These are phyloP conservation scores for Aradophagus sp. DNA, from an alignment of 1,140 invertebrate species.

Conservation along the genomic window DNA sequence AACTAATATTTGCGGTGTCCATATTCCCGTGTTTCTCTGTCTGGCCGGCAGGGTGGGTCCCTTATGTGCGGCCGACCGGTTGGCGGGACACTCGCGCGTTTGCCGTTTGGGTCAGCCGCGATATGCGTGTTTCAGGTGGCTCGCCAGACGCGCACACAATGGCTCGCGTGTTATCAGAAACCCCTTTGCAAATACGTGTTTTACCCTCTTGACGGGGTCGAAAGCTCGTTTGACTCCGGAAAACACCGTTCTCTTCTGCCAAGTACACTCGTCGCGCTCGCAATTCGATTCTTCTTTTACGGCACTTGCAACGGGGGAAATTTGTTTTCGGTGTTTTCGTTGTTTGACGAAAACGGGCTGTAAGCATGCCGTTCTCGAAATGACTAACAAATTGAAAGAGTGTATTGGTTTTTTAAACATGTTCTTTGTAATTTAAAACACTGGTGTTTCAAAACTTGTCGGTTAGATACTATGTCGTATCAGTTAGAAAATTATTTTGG, in stretches of 20 bases:
- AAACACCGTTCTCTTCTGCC: conserved; percentile 51
- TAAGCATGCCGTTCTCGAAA: no score
- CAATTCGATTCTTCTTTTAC: conserved; percentile 29
- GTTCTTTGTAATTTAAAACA: no score
- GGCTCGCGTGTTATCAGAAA: conserved; percentile 59
- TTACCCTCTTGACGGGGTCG: conserved; percentile 46
- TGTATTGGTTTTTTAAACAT: no score
- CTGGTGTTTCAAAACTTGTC: no score
- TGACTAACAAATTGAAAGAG: no score
- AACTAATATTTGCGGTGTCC: conserved; percentile 74
- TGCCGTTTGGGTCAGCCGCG: conserved; percentile 25
- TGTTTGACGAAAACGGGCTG: no score
- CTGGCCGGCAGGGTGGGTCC: conserved; percentile 37
- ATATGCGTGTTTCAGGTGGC: conserved; percentile 51
- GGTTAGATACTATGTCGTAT: no score
- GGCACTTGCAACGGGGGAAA: conserved; percentile 4
- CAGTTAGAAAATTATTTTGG: no score
- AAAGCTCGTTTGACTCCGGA: conserved; percentile 54
- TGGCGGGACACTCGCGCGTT: conserved; percentile 36
- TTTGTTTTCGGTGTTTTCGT: conserved; percentile 20
- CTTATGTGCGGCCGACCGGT: conserved; percentile 32
- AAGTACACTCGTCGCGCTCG: conserved; percentile 41
- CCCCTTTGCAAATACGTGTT: conserved; percentile 62
- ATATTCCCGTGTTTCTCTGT: conserved; percentile 55
- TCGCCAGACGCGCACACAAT: conserved; percentile 54